These are phyloP conservation scores for Patiria pectinifera DNA, from an alignment of 53 echinoderm and acorn worm genomes.

Conservation along the genomic window DNA sequence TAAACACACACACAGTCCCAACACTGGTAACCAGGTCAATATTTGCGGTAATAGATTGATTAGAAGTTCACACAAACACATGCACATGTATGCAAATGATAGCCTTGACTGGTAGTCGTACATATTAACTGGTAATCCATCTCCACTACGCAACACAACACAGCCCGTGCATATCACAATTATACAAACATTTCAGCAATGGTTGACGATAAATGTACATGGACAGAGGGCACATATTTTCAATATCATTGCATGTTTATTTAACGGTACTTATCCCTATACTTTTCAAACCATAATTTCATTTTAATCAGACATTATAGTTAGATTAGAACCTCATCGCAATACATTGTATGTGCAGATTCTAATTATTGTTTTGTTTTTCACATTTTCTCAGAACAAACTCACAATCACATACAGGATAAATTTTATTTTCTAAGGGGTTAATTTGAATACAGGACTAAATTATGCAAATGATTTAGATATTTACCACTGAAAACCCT, in stretches of 20 bases:
- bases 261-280: not conserved
- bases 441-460: too few species aligned
- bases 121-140: not conserved
- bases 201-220: not conserved
- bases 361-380: too few species aligned
- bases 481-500: too few species aligned
- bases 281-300: not conserved
- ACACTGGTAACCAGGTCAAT: conserved; percentile 48
- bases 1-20: conserved; percentile 32
- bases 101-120: not conserved
- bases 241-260: not conserved
- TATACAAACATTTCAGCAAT: not conserved
- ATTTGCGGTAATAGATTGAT: conserved; percentile 15
- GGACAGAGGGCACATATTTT: not conserved
- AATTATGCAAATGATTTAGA: too few species aligned
- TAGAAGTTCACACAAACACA: not conserved
- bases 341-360: too few species aligned
- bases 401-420: too few species aligned
- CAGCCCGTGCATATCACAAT: not conserved
- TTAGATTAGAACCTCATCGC: too few species aligned
- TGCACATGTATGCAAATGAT: not conserved
- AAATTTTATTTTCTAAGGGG: too few species aligned
- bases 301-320: not conserved
- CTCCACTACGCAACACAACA: not conserved
- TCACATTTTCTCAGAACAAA: too few species aligned